Conservation (phyloP, 2,113 vertebrate genomes). For the Dicrurus megarhynchus region DNA sequence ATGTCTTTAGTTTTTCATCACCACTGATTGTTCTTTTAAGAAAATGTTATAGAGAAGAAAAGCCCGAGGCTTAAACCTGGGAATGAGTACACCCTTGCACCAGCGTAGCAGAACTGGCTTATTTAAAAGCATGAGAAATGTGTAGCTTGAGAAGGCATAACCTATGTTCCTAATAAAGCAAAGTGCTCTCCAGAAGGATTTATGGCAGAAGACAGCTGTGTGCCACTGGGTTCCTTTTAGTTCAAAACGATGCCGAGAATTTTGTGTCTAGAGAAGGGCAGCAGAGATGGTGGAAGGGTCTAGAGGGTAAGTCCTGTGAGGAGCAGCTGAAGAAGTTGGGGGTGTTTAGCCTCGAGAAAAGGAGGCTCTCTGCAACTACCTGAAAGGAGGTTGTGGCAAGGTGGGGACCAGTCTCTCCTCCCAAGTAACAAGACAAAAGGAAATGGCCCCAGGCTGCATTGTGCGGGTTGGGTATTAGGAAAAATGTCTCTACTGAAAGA, state of each 20-base stretch:
- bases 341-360: background rate
- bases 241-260: accelerated
- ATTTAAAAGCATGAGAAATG: background rate
- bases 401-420: background rate
- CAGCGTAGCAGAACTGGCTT: background rate
- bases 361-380: background rate
- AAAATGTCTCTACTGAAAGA: background rate
- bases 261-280: background rate
- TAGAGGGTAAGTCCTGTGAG: background rate
- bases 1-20: background rate
- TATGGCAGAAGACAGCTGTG: accelerated
- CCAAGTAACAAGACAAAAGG: background rate
- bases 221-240: background rate
- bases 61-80: background rate
- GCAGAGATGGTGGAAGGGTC: background rate
- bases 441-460: background rate
- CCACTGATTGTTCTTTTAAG: background rate
- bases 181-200: background rate
- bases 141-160: background rate
- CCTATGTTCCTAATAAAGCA: background rate
- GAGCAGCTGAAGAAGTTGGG: background rate
- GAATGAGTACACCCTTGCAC: background rate
- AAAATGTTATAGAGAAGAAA: background rate
- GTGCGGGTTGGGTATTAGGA: background rate
- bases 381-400: background rate